These are phyloP conservation scores for Lasioglossum zephyrum DNA, from an alignment of 2,888 invertebrate genomes.

Conservation along the genomic window DNA sequence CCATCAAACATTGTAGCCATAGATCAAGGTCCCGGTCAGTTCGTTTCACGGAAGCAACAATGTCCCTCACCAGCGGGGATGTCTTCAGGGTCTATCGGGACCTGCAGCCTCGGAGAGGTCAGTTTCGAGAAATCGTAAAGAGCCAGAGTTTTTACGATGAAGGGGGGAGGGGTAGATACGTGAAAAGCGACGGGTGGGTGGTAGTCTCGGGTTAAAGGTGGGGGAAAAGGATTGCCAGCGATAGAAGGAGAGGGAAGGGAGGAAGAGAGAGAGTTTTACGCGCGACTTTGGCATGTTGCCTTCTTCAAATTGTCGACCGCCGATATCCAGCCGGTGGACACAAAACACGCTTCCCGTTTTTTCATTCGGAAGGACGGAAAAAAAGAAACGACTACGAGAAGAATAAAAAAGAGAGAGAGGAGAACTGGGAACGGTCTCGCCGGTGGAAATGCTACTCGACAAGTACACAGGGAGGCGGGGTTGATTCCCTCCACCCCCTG, in stretches of 20 bases:
- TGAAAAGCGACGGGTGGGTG: slow-evolving; percentile 40
- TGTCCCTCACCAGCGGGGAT: slow-evolving; percentile 46
- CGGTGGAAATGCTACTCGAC: slow-evolving; percentile 66
- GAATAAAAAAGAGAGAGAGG: neutral
- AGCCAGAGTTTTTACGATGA: slow-evolving; percentile 57
- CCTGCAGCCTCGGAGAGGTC: slow-evolving; percentile 17
- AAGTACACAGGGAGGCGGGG: slow-evolving; percentile 48
- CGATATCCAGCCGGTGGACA: slow-evolving; percentile 59
- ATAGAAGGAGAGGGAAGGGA: neutral
- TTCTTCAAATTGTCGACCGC: slow-evolving; percentile 64
- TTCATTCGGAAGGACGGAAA: slow-evolving; percentile 58
- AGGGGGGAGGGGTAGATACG: slow-evolving; percentile 35
- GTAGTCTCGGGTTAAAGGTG: slow-evolving; percentile 15
- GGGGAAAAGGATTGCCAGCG: neutral
- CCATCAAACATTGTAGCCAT: neutral
- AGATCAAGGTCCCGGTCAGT: slow-evolving; percentile 9
- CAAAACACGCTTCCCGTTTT: slow-evolving; percentile 61
- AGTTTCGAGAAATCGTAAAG: slow-evolving; percentile 72
- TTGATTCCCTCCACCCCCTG: slow-evolving; percentile 34
- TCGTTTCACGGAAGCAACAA: slow-evolving; percentile 36
- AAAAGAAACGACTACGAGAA: neutral
- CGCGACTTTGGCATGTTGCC: slow-evolving; percentile 69
- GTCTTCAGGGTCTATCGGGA: slow-evolving; percentile 59
- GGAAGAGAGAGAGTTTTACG: slow-evolving; percentile 31
- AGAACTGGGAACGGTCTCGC: slow-evolving; percentile 50